phyloP scores from a whole-genome alignment of 2,797 vertebrate species.

The Holocentrus rufus region DNA sequence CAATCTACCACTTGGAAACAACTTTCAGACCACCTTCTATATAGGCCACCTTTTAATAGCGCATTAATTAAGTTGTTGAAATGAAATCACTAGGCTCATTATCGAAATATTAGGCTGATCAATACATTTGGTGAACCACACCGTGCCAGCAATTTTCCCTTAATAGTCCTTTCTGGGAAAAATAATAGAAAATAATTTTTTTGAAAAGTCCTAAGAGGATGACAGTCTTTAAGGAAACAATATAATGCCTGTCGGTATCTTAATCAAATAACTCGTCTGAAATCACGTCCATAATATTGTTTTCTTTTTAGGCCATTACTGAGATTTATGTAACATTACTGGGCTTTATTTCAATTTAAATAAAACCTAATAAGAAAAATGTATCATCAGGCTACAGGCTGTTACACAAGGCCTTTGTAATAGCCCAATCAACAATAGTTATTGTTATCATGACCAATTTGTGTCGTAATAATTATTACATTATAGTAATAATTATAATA shows the following conservation, averaged over 20 bases:
- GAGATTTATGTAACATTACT: neutral
- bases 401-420: neutral
- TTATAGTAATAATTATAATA: neutral
- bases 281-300: conserved; percentile 23
- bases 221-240: conserved; percentile 45
- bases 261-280: conserved; percentile 34
- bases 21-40: neutral
- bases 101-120: conserved; percentile 29
- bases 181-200: neutral
- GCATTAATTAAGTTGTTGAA: conserved; percentile 41
- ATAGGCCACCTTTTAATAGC: conserved; percentile 32
- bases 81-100: conserved; percentile 25
- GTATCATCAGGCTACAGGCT: neutral
- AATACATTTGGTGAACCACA: conserved; percentile 23
- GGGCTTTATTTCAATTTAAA: neutral
- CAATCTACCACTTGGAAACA: conserved; percentile 10
- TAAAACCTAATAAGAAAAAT: conserved; percentile 22
- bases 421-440: neutral
- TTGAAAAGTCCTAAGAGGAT: conserved; percentile 22
- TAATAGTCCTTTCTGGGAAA: conserved; percentile 17
- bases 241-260: conserved; percentile 3
- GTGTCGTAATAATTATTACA: neutral
- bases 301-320: conserved; percentile 13
- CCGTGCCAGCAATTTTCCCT: conserved; percentile 10
- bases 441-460: neutral